phyloP scores from a whole-genome alignment of 2,888 invertebrate genomes.

The Idaea dimidiata region DNA sequence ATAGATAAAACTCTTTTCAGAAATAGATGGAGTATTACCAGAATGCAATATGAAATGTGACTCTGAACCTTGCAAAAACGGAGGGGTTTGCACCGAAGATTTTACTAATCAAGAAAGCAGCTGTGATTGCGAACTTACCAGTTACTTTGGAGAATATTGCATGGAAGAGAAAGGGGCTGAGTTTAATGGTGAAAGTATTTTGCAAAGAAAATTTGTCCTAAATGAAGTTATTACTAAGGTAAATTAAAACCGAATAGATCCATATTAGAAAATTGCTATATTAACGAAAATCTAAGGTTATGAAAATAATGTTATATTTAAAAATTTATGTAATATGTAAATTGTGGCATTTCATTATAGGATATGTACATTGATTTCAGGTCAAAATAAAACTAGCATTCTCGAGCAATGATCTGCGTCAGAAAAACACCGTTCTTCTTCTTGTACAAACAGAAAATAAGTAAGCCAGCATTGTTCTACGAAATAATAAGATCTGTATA shows the following conservation, averaged over 20 bases:
- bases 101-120: constrained; percentile 92
- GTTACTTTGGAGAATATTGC: constrained; percentile 93
- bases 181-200: constrained; percentile 91
- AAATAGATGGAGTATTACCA: constrained; percentile 85
- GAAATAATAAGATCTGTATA: background rate
- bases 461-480: constrained; percentile 62
- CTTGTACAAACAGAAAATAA: constrained; percentile 91
- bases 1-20: constrained; percentile 45
- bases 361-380: constrained; percentile 47
- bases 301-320: no score
- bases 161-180: constrained; percentile 94
- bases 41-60: constrained; percentile 96
- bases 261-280: no score
- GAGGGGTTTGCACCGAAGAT: constrained; percentile 93
- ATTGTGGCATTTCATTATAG: background rate
- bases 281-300: no score
- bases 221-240: constrained; percentile 84
- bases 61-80: constrained; percentile 91
- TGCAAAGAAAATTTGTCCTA: constrained; percentile 88
- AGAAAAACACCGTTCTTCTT: constrained; percentile 88
- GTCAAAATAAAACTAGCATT: constrained; percentile 93
- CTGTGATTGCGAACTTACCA: constrained; percentile 94
- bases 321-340: background rate
- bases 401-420: constrained; percentile 89
- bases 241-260: constrained; percentile 7